phyloP scores from a whole-genome alignment of 2,888 invertebrate genomes.

The Xanthorhoe designata region DNA sequence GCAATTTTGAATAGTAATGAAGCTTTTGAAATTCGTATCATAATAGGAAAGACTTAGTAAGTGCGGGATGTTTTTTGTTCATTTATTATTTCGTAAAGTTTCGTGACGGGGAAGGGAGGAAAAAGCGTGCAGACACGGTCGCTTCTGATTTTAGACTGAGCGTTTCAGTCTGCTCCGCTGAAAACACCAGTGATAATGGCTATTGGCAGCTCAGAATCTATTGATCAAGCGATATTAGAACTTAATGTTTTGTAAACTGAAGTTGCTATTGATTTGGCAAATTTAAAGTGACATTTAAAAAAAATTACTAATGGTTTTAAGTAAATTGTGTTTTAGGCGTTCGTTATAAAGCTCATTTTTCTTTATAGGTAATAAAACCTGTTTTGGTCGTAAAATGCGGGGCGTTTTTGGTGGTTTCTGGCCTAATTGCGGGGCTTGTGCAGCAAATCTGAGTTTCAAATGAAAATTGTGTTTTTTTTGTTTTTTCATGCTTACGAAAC shows the following conservation, averaged over 20 bases:
- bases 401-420: background rate
- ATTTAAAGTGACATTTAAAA: background rate
- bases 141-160: conserved; percentile 63
- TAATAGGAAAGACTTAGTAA: conserved; percentile 1
- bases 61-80: conserved; percentile 17
- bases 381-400: conserved; percentile 1
- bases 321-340: background rate
- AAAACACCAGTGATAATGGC: conserved; percentile 46
- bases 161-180: conserved; percentile 43
- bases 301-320: background rate
- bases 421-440: conserved; percentile 3
- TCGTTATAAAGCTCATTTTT: background rate
- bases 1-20: conserved; percentile 2
- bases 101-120: conserved; percentile 40
- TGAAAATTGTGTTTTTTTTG: background rate
- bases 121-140: conserved; percentile 50
- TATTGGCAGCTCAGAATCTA: conserved; percentile 9
- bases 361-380: background rate
- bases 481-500: background rate
- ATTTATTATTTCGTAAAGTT: conserved; percentile 46
- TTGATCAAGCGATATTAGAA: conserved; percentile 5
- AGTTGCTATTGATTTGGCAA: background rate
- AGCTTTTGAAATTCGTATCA: conserved; percentile 11
- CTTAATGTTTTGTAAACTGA: background rate
- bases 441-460: background rate